Evolutionary conservation across 2,113 vertebrate genomes (phyloP), one percentile per base, ranked within the genome.

Genomic region (Irena cyanogastra): DNA sequence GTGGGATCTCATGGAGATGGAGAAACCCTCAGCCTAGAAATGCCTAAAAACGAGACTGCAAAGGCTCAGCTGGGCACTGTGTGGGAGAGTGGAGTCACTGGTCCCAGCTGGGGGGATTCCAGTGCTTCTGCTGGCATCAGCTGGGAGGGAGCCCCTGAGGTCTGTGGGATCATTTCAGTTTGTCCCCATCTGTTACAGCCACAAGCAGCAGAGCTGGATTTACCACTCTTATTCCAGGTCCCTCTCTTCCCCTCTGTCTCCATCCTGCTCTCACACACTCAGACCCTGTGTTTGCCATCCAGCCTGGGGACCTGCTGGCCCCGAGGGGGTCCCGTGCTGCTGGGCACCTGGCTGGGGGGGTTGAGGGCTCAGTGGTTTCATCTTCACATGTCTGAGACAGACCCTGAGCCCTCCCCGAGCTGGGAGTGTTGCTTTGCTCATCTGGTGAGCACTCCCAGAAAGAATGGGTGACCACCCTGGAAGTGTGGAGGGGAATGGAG

Each of bases 281-380:
- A 16, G 30, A 47, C 35, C 6, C 49, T 1, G 61, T 6, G 45
- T 33, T 44, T 60, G 22, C 30, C 57, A 16, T 18, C 39, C 26
- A 19, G 50, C 50, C 66, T 11, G 53, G 45, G 45, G 10, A 17
- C 9, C 33, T 53, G 52, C 33, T 28, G 1, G 1, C 16, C 37
- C 27, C 1, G 2, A 20, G 39, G 28, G 28, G 14, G 9, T 45
- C 49, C 63, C 1, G 0, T 9, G 19, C 16, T 68, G 41, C 64
- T 6, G 4, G 56, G 13, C 9, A 3, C 24, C 3, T 13, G 22
- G 2, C 30, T 16, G 78, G 16, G 16, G 5, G 22, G 10, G 8
- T 5, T 11, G 49, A 54, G 70, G n/a, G 42, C 60, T 78, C 6
- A 24, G 5, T n/a, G 49, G 31, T 49, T 69, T 64, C 77, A 39